Base-by-base conservation (phyloP, 2,888 invertebrate genomes). In the Torymus aiolomorphi region DNA sequence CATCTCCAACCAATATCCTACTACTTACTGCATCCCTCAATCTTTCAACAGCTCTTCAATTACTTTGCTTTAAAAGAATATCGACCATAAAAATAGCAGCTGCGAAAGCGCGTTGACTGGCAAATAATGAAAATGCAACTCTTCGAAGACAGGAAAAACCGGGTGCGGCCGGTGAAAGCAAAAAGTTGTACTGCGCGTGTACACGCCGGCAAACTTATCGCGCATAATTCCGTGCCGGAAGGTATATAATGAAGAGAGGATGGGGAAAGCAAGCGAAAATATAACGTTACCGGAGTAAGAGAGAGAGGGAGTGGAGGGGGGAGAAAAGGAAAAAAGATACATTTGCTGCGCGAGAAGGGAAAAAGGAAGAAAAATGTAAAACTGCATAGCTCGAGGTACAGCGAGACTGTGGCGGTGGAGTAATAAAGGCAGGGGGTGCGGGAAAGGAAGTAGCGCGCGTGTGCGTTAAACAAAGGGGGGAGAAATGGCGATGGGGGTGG, bases 51-150 rank as follows among this genome's bases (percentile, higher is more conserved):
- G 56, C 67, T 54, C 54, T 54, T 51, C 52, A 66, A 66, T 66
- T 51, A 66, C 31, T 51, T 62, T 52, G 59, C 51, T 51, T 31
- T 18, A 42, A 66, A 66, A 66, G 42, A 18, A 49, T 20, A 20
- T 51, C 51, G 31, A 31, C 2, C 31, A 3, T 31, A 31, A 31
- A 31, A 31, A 31, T 31, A 0, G 8, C 8, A 31, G 31, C 2
- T 3, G 31, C 31, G 31, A 2, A 18, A 1, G 51, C 61, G n/a
- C 24, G 10, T 16, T 16, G 52, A 62, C n/a, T 52, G 20, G 31
- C 16, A n/a, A 62, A 62, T 62, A 62, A 73, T 56, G 16, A 65
- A 52, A 65, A 73, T 73, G 42, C 16, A 56, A 42, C 14, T 56
- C n/a, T 31, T 31, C n/a, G 14, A 56, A 65, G 54, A 14, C 13